Percentiles rank a stretch among this genome's conserved stretches.
Conservation (phyloP, 2,888 invertebrate species). For the Athetis lepigone region DNA sequence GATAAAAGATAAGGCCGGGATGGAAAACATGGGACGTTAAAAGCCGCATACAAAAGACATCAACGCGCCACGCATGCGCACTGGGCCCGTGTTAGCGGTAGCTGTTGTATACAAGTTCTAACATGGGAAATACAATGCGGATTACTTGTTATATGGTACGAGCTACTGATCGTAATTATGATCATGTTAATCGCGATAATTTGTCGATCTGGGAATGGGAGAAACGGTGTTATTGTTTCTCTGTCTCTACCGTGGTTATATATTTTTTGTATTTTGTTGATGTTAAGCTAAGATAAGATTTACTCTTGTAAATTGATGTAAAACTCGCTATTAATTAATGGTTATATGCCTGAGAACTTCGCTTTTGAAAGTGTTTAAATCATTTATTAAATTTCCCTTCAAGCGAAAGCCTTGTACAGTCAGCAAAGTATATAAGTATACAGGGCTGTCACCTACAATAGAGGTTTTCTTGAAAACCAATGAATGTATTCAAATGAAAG, state of each 20-base stretch:
- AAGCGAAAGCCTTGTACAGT: too few relatives aligned
- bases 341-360: constrained; percentile 2
- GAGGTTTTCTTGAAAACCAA: too few relatives aligned
- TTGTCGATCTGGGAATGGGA: constrained; percentile 54
- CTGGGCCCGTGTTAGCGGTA: constrained; percentile 63
- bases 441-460: too few relatives aligned
- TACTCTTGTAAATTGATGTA: constrained; percentile 2
- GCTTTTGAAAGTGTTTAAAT: background rate
- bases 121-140: constrained; percentile 57
- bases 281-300: constrained; percentile 24
- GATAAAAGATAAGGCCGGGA: constrained; percentile 70
- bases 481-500: too few relatives aligned
- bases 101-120: constrained; percentile 60
- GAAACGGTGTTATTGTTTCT: constrained; percentile 40
- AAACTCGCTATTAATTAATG: background rate
- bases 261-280: constrained; percentile 12
- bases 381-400: background rate
- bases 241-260: constrained; percentile 29
- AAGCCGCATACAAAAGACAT: constrained; percentile 83
- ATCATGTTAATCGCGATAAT: constrained; percentile 50
- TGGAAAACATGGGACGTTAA: constrained; percentile 67
- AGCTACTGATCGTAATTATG: constrained; percentile 45
- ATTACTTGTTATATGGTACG: constrained; percentile 25
- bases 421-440: too few relatives aligned
- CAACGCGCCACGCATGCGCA: constrained; percentile 78